A percentile compares a stretch with the other conserved stretches of the same genome.
phyloP scores from a whole-genome alignment of 2,797 vertebrate genomes.

The Chelidonichthys spinosus region DNA sequence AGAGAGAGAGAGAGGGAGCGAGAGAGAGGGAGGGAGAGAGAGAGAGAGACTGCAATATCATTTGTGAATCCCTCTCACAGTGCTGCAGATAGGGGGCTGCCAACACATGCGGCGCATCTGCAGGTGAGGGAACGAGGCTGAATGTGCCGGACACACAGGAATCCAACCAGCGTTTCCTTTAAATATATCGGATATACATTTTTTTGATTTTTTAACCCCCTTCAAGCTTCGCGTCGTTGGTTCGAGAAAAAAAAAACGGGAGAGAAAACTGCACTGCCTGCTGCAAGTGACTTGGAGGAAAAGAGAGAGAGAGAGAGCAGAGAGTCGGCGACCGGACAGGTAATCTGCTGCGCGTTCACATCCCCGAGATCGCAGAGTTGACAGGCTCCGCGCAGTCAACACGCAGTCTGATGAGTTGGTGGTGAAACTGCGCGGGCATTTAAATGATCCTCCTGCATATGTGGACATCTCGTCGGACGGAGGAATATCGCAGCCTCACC shows the following conservation, averaged over 20 bases:
- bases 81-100: slow-evolving; percentile 94
- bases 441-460: slow-evolving; percentile 52
- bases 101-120: slow-evolving; percentile 92
- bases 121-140: slow-evolving; percentile 89
- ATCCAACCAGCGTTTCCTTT: slow-evolving; percentile 55
- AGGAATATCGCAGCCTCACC: slow-evolving; percentile 66
- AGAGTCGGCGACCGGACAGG: slow-evolving; percentile 62
- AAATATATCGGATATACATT: slow-evolving; percentile 72
- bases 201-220: neutral
- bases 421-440: slow-evolving; percentile 63
- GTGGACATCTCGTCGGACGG: slow-evolving; percentile 64
- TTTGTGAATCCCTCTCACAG: slow-evolving; percentile 93
- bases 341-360: slow-evolving; percentile 51
- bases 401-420: slow-evolving; percentile 65
- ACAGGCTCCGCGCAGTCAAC: slow-evolving; percentile 42
- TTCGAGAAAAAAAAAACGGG: neutral
- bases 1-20: slow-evolving; percentile 62
- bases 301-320: slow-evolving; percentile 17
- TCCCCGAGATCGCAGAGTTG: slow-evolving; percentile 47
- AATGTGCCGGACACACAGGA: slow-evolving; percentile 79
- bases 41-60: slow-evolving; percentile 93
- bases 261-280: slow-evolving; percentile 55
- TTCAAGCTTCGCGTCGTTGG: neutral
- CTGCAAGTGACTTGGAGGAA: slow-evolving; percentile 71
- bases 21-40: slow-evolving; percentile 63